Evolutionary conservation across 2,888 invertebrate genomes (phyloP).

Genomic region (Pterobdella sp.): DNA sequence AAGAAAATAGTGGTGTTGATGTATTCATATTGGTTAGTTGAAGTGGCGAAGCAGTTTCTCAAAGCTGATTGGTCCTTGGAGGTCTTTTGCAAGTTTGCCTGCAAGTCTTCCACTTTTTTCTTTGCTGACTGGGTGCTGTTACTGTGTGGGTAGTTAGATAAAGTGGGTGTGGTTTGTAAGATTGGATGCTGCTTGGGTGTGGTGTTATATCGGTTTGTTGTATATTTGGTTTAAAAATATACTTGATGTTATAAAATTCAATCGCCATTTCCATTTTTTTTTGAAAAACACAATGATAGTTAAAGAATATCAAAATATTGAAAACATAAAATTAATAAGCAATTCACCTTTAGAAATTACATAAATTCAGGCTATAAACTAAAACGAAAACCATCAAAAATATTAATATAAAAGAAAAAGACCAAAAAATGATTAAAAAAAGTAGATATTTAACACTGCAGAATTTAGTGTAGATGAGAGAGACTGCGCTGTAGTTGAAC

Average conservation of each 20-base stretch:
- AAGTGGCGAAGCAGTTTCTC: background rate
- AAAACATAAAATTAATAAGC: too few species aligned
- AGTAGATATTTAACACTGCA: slow-evolving; percentile 10
- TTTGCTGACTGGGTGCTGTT: slow-evolving; percentile 12
- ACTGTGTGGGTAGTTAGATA: background rate
- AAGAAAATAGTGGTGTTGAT: background rate
- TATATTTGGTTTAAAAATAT: too few species aligned
- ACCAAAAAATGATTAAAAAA: background rate
- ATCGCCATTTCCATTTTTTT: too few species aligned
- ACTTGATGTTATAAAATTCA: too few species aligned
- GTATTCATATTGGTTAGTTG: background rate
- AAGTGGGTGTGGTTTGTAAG: too few species aligned
- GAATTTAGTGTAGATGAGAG: background rate
- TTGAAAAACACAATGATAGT: too few species aligned
- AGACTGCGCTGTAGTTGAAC: background rate
- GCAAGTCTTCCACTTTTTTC: background rate
- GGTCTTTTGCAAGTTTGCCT: background rate
- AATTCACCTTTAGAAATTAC: too few species aligned
- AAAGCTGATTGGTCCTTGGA: background rate
- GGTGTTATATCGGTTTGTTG: background rate
- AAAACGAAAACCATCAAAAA: too few species aligned
- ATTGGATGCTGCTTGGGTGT: too few species aligned
- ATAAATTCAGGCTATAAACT: too few species aligned
- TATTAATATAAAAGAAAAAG: too few species aligned
- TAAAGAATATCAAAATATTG: too few species aligned